A percentile compares a stretch with the other conserved stretches of the same genome.
These are phyloP conservation scores for Syngnathus floridae DNA, from an alignment of 2,113 vertebrate species.

Conservation along the genomic window DNA sequence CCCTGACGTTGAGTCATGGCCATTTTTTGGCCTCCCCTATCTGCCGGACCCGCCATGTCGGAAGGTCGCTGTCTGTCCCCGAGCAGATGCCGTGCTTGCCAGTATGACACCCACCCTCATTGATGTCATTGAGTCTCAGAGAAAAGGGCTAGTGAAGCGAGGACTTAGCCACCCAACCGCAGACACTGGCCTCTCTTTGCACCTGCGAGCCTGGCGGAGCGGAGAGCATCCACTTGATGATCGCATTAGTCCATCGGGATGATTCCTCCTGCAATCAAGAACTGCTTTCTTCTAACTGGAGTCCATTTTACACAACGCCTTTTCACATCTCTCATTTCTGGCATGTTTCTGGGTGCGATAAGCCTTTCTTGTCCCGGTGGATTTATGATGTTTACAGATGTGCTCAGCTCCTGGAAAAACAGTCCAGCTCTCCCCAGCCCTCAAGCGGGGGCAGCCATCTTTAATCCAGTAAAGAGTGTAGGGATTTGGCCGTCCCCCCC, in stretches of 20 bases:
- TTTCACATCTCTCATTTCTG: conserved; percentile 19
- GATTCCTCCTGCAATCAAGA: conserved; percentile 59
- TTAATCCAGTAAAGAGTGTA: conserved; percentile 62
- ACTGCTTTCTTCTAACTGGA: conserved; percentile 58
- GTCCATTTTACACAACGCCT: conserved; percentile 51
- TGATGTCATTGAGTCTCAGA: conserved; percentile 64
- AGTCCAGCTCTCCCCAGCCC: conserved; percentile 8
- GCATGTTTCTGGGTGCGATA: conserved; percentile 14
- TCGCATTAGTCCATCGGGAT: background rate
- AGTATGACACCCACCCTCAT: conserved; percentile 60
- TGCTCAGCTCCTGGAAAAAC: conserved; percentile 47
- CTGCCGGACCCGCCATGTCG: background rate
- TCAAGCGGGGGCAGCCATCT: conserved; percentile 45
- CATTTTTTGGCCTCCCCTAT: too few species aligned
- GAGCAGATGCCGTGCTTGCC: conserved; percentile 32
- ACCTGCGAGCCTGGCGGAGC: conserved; percentile 54
- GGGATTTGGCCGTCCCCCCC: conserved; percentile 62
- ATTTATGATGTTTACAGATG: conserved; percentile 63
- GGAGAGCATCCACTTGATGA: background rate
- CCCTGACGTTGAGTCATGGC: too few species aligned
- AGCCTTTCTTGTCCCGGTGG: conserved; percentile 21
- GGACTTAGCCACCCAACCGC: conserved; percentile 32
- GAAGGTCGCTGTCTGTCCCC: conserved; percentile 3
- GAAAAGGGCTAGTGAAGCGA: conserved; percentile 68
- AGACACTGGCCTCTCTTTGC: conserved; percentile 56